Base-by-base conservation (phyloP, 2,888 invertebrate species). In the Pogonocherus hispidulus region DNA sequence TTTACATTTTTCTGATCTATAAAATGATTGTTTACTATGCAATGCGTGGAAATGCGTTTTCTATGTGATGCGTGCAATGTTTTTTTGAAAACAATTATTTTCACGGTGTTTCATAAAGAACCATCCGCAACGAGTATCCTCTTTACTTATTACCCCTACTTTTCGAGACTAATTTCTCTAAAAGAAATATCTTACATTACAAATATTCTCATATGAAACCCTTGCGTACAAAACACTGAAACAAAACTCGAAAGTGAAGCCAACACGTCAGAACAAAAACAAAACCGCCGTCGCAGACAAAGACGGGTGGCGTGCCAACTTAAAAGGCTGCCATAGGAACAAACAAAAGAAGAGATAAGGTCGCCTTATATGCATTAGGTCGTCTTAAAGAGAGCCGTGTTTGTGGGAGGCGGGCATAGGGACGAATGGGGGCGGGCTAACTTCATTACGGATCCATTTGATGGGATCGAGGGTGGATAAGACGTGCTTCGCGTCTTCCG, bases 381-480 rank as follows among this genome's bases (percentile, higher is more conserved):
- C 71, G 79, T 79, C 83, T 84, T 82, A 82, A 83, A 83, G 83
- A 80, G 81, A 82, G 80, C 80, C 81, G 77, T 78, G 77, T 79
- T 79, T 74, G 72, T 72, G 78, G 78, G 79, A 62, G 70, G 55
- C 73, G 68, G 70, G 74, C 68, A 63, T 14, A 57, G 67, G 56
- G 63, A 60, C 54, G 63, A 55, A 63, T 72, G 76, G 76, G 69
- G 73, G 67, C 64, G 66, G 54, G 88, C 88, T 91, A 91, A 91
- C 91, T 90, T 89, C 90, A 90, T 91, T 91, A 91, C 89, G 90
- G 89, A 91, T 91, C 91, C 91, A 91, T 91, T 91, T 91, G 91
- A 91, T 91, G 91, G 91, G 90, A 90, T 91, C 90, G 90, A 81
- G 82, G 83, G 81, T 80, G 80, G 76, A 79, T 79, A 79, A 79